Base-by-base conservation (phyloP, 2,888 invertebrate species). In the Autographa gamma region DNA sequence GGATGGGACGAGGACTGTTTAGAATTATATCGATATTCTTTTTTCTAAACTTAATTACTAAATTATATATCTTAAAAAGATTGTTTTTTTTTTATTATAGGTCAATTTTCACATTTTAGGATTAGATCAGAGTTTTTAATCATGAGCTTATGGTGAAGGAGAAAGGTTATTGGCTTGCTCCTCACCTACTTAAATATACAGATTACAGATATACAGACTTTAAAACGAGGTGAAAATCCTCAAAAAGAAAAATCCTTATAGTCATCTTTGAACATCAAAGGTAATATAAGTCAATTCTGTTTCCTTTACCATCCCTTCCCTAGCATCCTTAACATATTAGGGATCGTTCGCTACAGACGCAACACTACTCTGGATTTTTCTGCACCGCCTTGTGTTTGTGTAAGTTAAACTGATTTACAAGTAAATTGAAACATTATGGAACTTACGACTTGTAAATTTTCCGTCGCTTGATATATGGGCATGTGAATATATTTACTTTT, bases 301-400 rank as follows among this genome's bases (percentile, higher is more conserved):
- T 48, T n/a, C 48, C 16, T n/a, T n/a, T 48, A 16, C 1, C 7
- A 43, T 77, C 76, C 77, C 85, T 75, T 66, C 77, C 60, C 75
- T 76, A 77, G 3, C 77, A 76, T 82, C 84, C 86, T 88, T 86
- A 88, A 88, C 89, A 89, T 90, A 89, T 90, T 89, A 90, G 86
- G 86, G 85, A 86, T 87, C 88, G 86, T 89, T 89, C 86, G 82
- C 85, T 77, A 80, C 89, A 89, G 89, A 87, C 86, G 85, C 84
- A 79, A 83, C 86, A 83, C 84, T 85, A 83, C 84, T 85, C 86
- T 76, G 84, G 84, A 89, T 89, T 89, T 89, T 89, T 88, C 87
- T 79, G 74, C 77, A 68, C 76, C 75, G 79, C 73, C 80, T 82
- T 82, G 79, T 81, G 77, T 85, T 83, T 80, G 76, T 82, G 79